These are phyloP conservation scores for Illadopsis cleaveri DNA, from an alignment of 2,113 vertebrate genomes.

Conservation along the genomic window DNA sequence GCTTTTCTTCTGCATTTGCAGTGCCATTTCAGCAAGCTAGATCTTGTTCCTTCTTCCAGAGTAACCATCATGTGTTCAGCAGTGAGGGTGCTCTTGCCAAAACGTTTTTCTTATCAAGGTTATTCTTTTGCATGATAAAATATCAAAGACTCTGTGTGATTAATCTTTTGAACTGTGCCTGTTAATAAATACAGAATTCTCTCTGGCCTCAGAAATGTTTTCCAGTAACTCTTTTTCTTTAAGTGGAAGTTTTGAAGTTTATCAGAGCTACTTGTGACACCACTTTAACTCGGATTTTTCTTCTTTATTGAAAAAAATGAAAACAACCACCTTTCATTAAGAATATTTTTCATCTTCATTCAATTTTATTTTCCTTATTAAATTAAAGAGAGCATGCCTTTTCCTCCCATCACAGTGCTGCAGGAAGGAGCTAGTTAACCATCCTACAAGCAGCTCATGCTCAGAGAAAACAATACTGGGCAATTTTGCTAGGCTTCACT, in stretches of 20 bases:
- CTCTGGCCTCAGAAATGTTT: background rate
- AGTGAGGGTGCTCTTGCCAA: background rate
- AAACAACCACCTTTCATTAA: background rate
- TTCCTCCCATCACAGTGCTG: background rate
- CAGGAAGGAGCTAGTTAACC: background rate
- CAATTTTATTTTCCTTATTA: background rate
- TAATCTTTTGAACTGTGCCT: constrained; percentile 6
- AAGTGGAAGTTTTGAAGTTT: background rate
- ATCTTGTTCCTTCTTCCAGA: background rate
- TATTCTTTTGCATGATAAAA: background rate
- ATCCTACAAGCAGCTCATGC: background rate
- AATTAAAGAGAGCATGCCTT: background rate
- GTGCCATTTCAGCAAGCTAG: background rate
- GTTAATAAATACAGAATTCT: background rate
- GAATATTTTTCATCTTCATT: background rate
- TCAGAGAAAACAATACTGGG: background rate
- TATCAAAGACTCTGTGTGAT: background rate
- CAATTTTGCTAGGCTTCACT: background rate
- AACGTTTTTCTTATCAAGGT: background rate
- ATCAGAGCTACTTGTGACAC: background rate
- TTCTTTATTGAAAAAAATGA: background rate
- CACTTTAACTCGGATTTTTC: background rate
- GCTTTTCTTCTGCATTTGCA: constrained; percentile 9
- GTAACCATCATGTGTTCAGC: background rate
- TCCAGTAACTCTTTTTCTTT: background rate